phyloP scores from a whole-genome alignment of 2,113 vertebrate species.

The Ceuthmochares aereus region DNA sequence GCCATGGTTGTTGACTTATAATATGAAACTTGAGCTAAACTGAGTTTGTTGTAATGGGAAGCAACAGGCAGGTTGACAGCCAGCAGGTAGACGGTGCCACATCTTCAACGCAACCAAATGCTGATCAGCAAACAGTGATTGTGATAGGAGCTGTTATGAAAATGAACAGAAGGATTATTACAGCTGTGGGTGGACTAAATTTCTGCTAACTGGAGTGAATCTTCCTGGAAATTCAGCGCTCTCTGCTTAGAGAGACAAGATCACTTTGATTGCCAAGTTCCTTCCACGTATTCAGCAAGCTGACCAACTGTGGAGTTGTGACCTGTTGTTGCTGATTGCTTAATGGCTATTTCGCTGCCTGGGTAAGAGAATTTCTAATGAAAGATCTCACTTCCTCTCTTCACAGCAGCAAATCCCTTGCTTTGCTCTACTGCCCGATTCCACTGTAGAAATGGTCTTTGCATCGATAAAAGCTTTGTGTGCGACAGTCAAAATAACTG shows the following conservation, averaged over 20 bases:
- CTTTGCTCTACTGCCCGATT: constrained; percentile 93
- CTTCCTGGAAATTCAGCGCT: background rate
- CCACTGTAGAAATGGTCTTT: constrained; percentile 94
- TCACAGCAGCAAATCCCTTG: constrained; percentile 89
- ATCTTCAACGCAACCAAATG: background rate
- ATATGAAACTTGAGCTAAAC: background rate
- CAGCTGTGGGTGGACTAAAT: background rate
- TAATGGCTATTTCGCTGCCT: background rate
- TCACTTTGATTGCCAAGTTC: background rate
- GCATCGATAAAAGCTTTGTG: constrained; percentile 96
- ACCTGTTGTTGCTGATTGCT: background rate
- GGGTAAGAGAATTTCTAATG: background rate
- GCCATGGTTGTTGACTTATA: background rate
- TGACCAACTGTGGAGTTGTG: constrained; percentile 11
- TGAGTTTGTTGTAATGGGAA: background rate
- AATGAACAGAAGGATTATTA: constrained; percentile 5
- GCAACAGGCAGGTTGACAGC: background rate
- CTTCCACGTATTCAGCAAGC: background rate
- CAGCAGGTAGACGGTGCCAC: background rate
- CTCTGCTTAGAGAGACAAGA: background rate
- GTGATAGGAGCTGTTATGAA: background rate
- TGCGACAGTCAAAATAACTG: constrained; percentile 96
- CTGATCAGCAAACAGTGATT: background rate
- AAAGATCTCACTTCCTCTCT: constrained; percentile 34
- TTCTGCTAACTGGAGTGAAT: constrained; percentile 9